These are phyloP conservation scores for Ormyrus thymus DNA, from an alignment of 2,888 invertebrate genomes.

Conservation along the genomic window DNA sequence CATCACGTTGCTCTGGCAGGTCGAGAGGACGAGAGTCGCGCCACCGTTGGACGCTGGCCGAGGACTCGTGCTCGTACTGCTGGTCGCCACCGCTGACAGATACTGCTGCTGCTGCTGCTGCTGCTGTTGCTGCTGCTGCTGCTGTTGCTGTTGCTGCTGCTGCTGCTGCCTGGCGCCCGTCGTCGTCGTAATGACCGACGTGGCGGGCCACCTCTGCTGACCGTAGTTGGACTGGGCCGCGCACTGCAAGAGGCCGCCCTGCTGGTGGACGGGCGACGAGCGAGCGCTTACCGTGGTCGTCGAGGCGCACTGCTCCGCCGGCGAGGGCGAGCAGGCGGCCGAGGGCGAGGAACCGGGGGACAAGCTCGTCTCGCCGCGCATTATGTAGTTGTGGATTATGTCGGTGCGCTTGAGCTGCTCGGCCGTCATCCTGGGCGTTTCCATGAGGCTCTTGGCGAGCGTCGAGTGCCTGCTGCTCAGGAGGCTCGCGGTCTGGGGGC, in stretches of 20 bases:
- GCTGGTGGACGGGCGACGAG: constrained; percentile 66
- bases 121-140: constrained; percentile 70
- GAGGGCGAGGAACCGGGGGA: constrained; percentile 70
- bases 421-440: constrained; percentile 94
- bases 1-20: constrained; percentile 78
- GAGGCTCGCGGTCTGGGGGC: constrained; percentile 77
- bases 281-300: constrained; percentile 74
- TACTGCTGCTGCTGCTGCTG: constrained; percentile 74
- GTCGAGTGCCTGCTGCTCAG: constrained; percentile 92
- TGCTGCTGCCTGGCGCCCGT: constrained; percentile 74
- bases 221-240: constrained; percentile 66
- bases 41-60: constrained; percentile 67
- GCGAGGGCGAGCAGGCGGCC: constrained; percentile 70
- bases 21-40: constrained; percentile 69
- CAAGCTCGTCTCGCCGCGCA: constrained; percentile 81
- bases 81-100: constrained; percentile 71
- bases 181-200: constrained; percentile 81
- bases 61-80: constrained; percentile 69
- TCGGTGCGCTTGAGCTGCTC: constrained; percentile 94
- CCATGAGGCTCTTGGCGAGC: constrained; percentile 92
- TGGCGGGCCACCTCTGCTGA: constrained; percentile 70
- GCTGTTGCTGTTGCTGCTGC: constrained; percentile 71
- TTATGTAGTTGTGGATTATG: constrained; percentile 93
- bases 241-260: constrained; percentile 69
- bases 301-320: constrained; percentile 77